Base-by-base conservation (phyloP, 2,888 invertebrate species). In the Acanthopleura granulata region DNA sequence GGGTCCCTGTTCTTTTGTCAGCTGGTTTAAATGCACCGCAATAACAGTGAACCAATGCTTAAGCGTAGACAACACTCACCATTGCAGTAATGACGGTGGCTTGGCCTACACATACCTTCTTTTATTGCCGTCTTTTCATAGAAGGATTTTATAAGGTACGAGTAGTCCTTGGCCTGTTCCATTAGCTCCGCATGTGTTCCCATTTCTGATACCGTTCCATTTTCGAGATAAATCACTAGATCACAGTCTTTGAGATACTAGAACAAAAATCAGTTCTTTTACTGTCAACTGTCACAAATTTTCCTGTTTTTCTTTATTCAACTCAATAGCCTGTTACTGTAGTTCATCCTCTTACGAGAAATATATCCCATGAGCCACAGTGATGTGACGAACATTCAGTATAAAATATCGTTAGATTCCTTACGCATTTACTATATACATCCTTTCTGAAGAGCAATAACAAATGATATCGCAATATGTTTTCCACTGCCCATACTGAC, bases 171-270 rank as follows among this genome's bases (percentile, higher is more conserved):
- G 69, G 87, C 84, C 61, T 73, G 77, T 1, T 86, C 83, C 87
- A 93, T 89, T 30, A 94, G 87, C 62, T 92, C 88, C 0, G 90
- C 86, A 81, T 93, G 93, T 40, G 91, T 91, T 15, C 93, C 94
- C 75, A 91, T 88, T 79, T 93, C 93, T 4, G 90, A 88, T 29
- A 94, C 91, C 75, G 87, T 85, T 0, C 94, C 93, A 71, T 92
- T 91, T 73, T 91, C 91, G 90, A 94, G 90, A 78, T 93, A 91
- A 50, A 93, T 88, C 50, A 94, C 92, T 76, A 92, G 90, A 87
- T 93, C 92, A 86, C 93, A 94, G 72, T 92, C 90, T 76, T 90
- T 90, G 74, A 94, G 85, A 87, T 92, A 92, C 92, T 93, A 85
- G 29, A 86, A 79, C n/a, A 0, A 50, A 66, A 66, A 22, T 22